Conservation (phyloP, 1,140 invertebrate species). For the Acromyrmex echinatior region DNA sequence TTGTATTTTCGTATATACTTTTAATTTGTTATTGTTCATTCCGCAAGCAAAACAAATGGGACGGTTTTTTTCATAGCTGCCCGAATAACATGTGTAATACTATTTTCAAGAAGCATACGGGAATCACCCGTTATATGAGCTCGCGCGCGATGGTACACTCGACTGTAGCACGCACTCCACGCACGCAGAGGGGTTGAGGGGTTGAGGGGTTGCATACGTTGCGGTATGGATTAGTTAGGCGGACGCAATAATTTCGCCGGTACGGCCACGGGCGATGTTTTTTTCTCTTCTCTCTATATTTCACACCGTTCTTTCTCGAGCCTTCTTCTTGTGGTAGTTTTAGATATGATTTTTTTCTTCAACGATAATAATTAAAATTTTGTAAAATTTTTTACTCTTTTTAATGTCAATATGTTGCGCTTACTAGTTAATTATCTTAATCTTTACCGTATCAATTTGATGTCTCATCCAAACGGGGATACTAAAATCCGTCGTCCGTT, state of each 20-base stretch:
- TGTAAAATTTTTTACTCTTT: neutral
- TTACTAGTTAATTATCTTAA: neutral
- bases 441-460: too few species aligned
- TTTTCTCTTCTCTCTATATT: constrained; percentile 47
- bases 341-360: neutral
- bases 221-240: constrained; percentile 85
- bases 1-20: neutral
- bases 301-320: constrained; percentile 1
- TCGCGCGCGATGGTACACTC: constrained; percentile 83
- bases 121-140: constrained; percentile 79
- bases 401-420: neutral
- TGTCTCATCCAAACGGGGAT: too few species aligned
- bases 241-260: constrained; percentile 83
- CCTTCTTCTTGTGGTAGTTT: constrained; percentile 17
- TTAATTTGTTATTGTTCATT: neutral
- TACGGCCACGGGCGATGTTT: constrained; percentile 69
- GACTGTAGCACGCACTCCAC: constrained; percentile 83
- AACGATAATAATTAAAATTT: neutral
- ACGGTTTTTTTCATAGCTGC: neutral
- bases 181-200: constrained; percentile 78
- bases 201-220: constrained; percentile 81
- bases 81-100: neutral
- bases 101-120: constrained; percentile 66
- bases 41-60: neutral
- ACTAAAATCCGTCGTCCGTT: too few species aligned